Evolutionary conservation across 2,113 vertebrate genomes (phyloP).

Genomic region (Gopherus evgoodei): DNA sequence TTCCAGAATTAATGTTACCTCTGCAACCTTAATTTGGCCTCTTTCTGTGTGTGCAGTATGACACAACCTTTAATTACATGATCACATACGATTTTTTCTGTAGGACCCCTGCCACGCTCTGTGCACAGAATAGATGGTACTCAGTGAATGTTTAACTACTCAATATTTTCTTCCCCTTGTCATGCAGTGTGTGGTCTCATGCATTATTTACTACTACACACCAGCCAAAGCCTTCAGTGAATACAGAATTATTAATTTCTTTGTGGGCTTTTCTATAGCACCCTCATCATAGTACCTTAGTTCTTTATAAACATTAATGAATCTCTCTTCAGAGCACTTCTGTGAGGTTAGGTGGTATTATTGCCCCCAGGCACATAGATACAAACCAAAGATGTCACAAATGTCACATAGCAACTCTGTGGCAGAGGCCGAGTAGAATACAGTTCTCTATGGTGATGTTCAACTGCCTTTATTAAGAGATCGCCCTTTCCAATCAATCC

Average conservation of each 20-base stretch:
- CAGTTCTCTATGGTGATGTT: background rate
- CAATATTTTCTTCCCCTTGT: constrained; percentile 18
- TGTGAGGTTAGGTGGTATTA: background rate
- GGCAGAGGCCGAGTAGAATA: background rate
- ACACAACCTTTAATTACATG: background rate
- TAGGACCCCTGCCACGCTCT: background rate
- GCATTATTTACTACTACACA: constrained; percentile 8
- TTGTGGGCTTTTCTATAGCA: background rate
- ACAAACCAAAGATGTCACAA: background rate
- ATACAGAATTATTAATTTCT: background rate
- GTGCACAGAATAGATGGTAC: background rate
- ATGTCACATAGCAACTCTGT: background rate
- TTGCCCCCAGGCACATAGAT: background rate
- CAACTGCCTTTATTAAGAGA: background rate
- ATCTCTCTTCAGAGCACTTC: background rate
- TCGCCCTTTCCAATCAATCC: background rate
- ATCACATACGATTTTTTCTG: background rate
- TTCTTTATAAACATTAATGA: background rate
- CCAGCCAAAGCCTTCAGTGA: background rate
- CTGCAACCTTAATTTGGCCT: background rate
- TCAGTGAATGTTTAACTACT: background rate
- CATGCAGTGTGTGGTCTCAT: constrained; percentile 15
- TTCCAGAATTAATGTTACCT: background rate
- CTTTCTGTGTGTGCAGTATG: background rate
- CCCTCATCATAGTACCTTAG: background rate